Evolutionary conservation across 2,888 invertebrate species (phyloP).

Genomic region (Temnothorax rugatulus): DNA sequence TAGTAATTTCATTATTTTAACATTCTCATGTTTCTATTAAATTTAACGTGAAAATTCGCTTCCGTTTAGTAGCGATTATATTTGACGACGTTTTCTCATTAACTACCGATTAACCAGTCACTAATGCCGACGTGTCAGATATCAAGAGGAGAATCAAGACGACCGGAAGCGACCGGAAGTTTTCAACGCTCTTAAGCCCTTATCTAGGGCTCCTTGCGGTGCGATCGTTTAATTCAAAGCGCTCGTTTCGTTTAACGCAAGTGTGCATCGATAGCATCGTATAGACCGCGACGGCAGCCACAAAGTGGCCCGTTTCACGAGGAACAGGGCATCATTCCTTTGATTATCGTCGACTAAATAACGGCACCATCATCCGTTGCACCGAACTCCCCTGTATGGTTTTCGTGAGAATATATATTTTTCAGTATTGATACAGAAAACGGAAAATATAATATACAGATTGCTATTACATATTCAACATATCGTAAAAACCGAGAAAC

Average conservation of each 20-base stretch:
- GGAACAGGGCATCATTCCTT: slow-evolving; percentile 35
- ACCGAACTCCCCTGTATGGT: neutral
- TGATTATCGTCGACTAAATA: slow-evolving; percentile 72
- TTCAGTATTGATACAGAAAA: neutral
- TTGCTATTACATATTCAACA: neutral
- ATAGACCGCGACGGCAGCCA: slow-evolving; percentile 50
- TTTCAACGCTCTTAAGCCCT: slow-evolving; percentile 24
- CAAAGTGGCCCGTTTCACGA: slow-evolving; percentile 58
- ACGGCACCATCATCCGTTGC: slow-evolving; percentile 74
- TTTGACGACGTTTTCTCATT: neutral
- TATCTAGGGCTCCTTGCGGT: slow-evolving; percentile 39
- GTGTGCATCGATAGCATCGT: slow-evolving; percentile 50
- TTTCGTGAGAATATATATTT: slow-evolving; percentile 19
- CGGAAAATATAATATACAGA: neutral
- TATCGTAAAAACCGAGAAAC: neutral
- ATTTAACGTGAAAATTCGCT: neutral
- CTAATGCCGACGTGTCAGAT: neutral
- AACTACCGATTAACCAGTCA: neutral
- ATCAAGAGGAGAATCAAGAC: slow-evolving; percentile 6
- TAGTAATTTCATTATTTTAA: slow-evolving; percentile 1
- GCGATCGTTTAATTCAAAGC: slow-evolving; percentile 51
- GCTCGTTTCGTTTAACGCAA: slow-evolving; percentile 67
- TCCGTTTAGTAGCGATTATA: neutral
- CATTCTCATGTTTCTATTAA: neutral
- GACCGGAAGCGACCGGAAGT: slow-evolving; percentile 16